Evolutionary conservation across 1,140 invertebrate species (phyloP).

Genomic region (Parasteatoda tepidariorum): DNA sequence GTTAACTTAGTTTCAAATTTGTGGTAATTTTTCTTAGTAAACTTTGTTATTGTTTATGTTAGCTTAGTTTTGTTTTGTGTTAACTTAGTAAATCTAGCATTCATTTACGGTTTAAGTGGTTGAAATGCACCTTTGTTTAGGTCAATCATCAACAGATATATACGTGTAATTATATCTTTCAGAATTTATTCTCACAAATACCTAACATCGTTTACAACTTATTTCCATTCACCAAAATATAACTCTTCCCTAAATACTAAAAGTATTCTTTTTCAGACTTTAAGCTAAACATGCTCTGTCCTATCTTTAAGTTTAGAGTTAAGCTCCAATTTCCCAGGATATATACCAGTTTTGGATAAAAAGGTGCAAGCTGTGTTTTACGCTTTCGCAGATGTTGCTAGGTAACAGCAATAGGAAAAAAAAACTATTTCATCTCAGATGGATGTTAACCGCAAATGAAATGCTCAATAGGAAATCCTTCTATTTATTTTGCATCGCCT

Average conservation of each 20-base stretch:
- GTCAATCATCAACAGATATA: too few species aligned
- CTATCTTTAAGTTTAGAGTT: background rate
- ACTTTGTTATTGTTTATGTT: too few species aligned
- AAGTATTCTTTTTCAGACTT: background rate
- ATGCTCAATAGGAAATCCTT: constrained; percentile 26
- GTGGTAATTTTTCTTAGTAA: too few species aligned
- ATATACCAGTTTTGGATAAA: constrained; percentile 26
- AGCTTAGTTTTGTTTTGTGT: too few species aligned
- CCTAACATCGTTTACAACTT: background rate
- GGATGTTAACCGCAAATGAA: constrained; percentile 36
- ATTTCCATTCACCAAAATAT: background rate
- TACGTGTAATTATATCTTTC: too few species aligned
- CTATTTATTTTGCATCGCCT: background rate
- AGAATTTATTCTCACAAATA: too few species aligned
- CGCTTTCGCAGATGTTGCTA: constrained; percentile 28
- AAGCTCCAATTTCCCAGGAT: constrained; percentile 15
- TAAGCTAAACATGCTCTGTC: background rate
- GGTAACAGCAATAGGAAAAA: constrained; percentile 25
- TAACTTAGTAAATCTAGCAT: too few species aligned
- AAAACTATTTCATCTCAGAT: constrained; percentile 18
- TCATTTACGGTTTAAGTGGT: too few species aligned
- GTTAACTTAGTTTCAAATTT: too few species aligned
- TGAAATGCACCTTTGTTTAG: too few species aligned
- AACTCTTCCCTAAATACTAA: background rate
- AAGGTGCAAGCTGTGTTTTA: constrained; percentile 48